Evolutionary conservation across 2,888 invertebrate species (phyloP), one percentile per base, ranked within the genome.

Genomic region (Plagiodera versicolora): DNA sequence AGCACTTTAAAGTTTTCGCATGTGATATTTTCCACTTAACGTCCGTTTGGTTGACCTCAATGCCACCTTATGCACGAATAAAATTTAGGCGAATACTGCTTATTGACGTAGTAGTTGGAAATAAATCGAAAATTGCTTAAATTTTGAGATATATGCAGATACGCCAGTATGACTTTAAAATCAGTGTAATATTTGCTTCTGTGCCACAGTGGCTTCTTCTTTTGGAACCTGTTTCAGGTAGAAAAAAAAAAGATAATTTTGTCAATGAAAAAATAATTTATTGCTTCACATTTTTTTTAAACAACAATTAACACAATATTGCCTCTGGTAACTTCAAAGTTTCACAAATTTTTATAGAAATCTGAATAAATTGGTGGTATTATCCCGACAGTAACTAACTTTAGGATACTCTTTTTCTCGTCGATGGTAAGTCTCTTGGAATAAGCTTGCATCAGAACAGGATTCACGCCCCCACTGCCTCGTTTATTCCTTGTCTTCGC

Each of bases 31-130:
- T 52, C 11, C 51, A 39, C 39, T 20, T n/a, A 14, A 53, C 45
- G 16, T 44, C 44, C 35, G 39, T 53, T 53, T 53, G 53, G 45
- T 53, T 53, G 24, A 53, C 28, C 53, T 44, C 19, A 44, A 39
- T 44, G 39, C 14, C 45, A 53, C 44, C 24, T 53, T 0, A 24
- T 53, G 16, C 24, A 35, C 44, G 44, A 53, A 53, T 35, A 8
- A 19, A 44, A 53, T 53, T 39, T n/a, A 39, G 19, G 2, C n/a
- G 6, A 52, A 39, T 52, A 48, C 28, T 48, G 10, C 48, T 48
- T 48, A n/a, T 1, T 28, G 49, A 30, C 28, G 30, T 30, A 16
- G 28, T 50, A 30, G 17, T 30, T 50, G 49, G 9, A 50, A 30
- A 30, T 50, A 1, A 30, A 16, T 49, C 14, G 1, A 49, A 30